These are phyloP conservation scores for Enteromius mattozi DNA, from an alignment of 2,797 vertebrate genomes.

Conservation along the genomic window DNA sequence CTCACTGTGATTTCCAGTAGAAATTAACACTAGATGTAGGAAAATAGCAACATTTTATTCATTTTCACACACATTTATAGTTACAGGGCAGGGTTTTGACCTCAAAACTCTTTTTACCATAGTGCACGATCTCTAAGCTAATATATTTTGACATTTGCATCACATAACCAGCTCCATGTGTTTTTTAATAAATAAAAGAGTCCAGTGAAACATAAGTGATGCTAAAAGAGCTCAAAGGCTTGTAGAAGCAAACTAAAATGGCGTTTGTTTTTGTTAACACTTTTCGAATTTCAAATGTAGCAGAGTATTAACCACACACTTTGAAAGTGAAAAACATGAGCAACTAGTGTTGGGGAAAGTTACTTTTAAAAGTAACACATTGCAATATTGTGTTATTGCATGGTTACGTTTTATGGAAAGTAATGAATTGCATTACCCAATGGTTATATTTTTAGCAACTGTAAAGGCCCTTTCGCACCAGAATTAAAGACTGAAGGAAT, in stretches of 20 bases:
- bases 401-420: too few species aligned
- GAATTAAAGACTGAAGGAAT: neutral
- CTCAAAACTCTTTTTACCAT: neutral
- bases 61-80: neutral
- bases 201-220: neutral
- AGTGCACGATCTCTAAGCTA: neutral
- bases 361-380: neutral
- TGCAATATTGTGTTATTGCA: too few species aligned
- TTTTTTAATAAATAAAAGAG: neutral
- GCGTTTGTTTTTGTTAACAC: neutral
- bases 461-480: neutral
- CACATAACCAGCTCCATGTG: neutral
- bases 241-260: neutral
- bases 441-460: neutral
- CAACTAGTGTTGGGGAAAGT: neutral
- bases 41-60: neutral
- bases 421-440: neutral
- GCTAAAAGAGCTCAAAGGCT: neutral
- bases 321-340: neutral
- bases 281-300: neutral
- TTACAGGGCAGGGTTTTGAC: neutral
- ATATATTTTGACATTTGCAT: neutral
- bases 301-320: neutral
- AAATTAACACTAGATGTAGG: neutral
- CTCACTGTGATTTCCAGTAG: neutral